A percentile compares a stretch with the other conserved stretches of the same genome.
These are phyloP conservation scores for Rallus limicola DNA, from an alignment of 2,113 vertebrate genomes.

Conservation along the genomic window DNA sequence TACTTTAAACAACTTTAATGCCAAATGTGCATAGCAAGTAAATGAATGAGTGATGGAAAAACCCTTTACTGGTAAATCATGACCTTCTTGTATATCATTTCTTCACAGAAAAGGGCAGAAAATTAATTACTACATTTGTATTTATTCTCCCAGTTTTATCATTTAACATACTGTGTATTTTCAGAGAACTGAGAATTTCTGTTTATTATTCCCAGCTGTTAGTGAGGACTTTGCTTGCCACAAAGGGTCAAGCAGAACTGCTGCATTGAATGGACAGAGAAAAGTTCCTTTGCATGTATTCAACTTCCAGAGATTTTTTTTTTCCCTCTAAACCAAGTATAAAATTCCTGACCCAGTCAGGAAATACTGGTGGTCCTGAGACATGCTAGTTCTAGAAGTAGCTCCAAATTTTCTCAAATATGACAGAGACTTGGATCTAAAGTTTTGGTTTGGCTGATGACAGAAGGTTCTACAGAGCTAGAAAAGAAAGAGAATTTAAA, in stretches of 20 bases:
- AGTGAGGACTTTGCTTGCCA: not conserved
- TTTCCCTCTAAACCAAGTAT: accelerated
- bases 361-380: not conserved
- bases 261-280: not conserved
- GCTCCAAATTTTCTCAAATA: not conserved
- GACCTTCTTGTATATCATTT: not conserved
- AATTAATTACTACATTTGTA: not conserved
- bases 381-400: not conserved
- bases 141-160: not conserved
- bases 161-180: not conserved
- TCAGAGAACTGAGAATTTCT: not conserved
- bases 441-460: not conserved
- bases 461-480: not conserved
- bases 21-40: not conserved
- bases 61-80: not conserved
- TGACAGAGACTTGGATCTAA: not conserved
- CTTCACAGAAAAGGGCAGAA: not conserved
- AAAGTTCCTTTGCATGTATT: not conserved
- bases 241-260: not conserved
- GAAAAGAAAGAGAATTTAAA: not conserved
- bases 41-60: not conserved
- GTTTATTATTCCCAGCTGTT: not conserved
- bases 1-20: not conserved
- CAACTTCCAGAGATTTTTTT: not conserved
- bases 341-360: not conserved